A percentile compares a stretch with the other conserved stretches of the same genome.
Evolutionary conservation across 2,113 vertebrate genomes (phyloP).

Genomic region (Puntigrus tetrazona): DNA sequence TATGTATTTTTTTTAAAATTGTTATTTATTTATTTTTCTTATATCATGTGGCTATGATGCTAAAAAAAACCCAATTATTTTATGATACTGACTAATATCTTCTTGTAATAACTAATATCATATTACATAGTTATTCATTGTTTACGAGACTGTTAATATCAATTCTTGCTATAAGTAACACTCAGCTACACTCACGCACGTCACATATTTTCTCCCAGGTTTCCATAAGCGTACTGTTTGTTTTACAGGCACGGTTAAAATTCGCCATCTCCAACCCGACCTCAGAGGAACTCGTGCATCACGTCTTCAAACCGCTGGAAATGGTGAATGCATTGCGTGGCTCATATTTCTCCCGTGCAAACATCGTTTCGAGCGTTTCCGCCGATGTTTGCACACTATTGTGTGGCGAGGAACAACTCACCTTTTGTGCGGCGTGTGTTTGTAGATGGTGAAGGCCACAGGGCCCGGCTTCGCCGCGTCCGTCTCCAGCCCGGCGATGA

Average conservation of each 20-base stretch:
- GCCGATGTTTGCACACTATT: slow-evolving; percentile 11
- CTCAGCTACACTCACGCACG: neutral
- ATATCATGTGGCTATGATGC: too few species aligned
- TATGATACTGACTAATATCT: neutral
- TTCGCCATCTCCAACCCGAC: slow-evolving; percentile 80
- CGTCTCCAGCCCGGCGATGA: slow-evolving; percentile 79
- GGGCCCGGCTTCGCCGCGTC: slow-evolving; percentile 76
- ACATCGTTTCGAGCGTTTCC: neutral
- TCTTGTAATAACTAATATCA: neutral
- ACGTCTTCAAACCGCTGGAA: slow-evolving; percentile 84
- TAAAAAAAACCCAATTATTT: neutral
- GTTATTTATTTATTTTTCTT: too few species aligned
- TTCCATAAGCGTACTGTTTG: neutral
- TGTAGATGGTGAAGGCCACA: slow-evolving; percentile 82
- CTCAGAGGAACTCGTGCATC: slow-evolving; percentile 83
- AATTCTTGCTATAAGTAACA: neutral
- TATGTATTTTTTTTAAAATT: too few species aligned
- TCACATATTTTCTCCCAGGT: neutral
- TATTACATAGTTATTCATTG: neutral
- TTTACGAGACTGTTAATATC: neutral
- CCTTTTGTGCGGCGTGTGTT: slow-evolving; percentile 16
- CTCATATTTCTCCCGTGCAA: slow-evolving; percentile 20
- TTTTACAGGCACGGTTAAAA: slow-evolving; percentile 79
- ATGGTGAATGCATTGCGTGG: slow-evolving; percentile 77
- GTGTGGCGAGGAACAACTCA: neutral